These are phyloP conservation scores for Macquaria australasica DNA, from an alignment of 2,113 vertebrate genomes.

Conservation along the genomic window DNA sequence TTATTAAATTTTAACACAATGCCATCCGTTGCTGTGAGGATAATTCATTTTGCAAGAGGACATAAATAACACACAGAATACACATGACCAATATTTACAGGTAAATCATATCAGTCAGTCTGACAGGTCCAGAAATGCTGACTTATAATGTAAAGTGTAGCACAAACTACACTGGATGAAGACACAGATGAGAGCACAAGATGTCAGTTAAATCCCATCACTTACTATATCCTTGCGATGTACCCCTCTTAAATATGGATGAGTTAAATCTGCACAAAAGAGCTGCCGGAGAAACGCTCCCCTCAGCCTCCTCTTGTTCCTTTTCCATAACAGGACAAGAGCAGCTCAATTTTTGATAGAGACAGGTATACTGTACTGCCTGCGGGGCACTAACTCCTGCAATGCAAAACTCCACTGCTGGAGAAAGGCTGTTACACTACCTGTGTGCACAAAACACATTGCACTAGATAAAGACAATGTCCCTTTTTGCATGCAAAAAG, in stretches of 20 bases:
- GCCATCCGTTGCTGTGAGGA: background rate
- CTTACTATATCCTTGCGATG: conserved; percentile 48
- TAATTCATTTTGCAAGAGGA: background rate
- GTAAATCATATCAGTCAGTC: background rate
- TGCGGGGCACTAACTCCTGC: conserved; percentile 45
- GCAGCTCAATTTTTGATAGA: conserved; percentile 79
- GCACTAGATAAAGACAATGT: conserved; percentile 10
- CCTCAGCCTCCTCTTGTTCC: conserved; percentile 44
- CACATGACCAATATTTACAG: background rate
- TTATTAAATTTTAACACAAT: background rate
- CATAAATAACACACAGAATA: background rate
- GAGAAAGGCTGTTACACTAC: conserved; percentile 8
- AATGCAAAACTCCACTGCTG: conserved; percentile 39
- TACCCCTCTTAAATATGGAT: conserved; percentile 71
- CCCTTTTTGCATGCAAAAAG: conserved; percentile 2
- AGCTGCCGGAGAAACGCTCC: conserved; percentile 34
- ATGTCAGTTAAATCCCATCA: conserved; percentile 51
- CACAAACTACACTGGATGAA: conserved; percentile 4
- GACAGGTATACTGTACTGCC: conserved; percentile 63
- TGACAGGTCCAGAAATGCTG: background rate
- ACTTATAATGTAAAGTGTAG: background rate
- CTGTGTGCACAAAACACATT: conserved; percentile 1
- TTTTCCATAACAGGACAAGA: conserved; percentile 72
- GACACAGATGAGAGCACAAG: conserved; percentile 35
- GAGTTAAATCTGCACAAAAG: conserved; percentile 75